Percentiles rank a stretch among this genome's conserved stretches.
Conservation (phyloP, 2,797 vertebrate species). For the Botia almorhae region DNA sequence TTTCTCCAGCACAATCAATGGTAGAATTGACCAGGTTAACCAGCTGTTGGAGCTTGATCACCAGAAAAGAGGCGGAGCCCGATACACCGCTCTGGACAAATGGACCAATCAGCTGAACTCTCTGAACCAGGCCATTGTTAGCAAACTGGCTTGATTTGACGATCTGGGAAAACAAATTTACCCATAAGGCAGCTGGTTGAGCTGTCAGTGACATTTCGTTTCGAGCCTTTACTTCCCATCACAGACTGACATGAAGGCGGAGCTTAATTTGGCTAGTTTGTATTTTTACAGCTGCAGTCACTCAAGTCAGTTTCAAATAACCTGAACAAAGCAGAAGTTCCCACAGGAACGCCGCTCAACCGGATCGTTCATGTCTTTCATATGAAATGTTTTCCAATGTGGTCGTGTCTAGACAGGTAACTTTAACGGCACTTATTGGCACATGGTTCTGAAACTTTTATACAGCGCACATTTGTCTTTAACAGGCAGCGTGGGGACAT, state of each 20-base stretch:
- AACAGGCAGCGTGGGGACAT: slow-evolving; percentile 71
- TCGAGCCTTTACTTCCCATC: slow-evolving; percentile 77
- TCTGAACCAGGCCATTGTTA: slow-evolving; percentile 90
- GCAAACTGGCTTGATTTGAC: slow-evolving; percentile 86
- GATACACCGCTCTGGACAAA: slow-evolving; percentile 99
- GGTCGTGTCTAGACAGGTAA: slow-evolving; percentile 79
- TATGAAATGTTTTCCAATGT: slow-evolving; percentile 80
- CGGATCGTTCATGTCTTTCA: slow-evolving; percentile 80
- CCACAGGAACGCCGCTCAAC: slow-evolving; percentile 68
- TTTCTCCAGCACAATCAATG: slow-evolving; percentile 91
- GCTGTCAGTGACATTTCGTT: slow-evolving; percentile 82
- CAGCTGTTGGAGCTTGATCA: slow-evolving; percentile 99
- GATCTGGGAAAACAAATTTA: slow-evolving; percentile 69
- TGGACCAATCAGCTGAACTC: slow-evolving; percentile 97
- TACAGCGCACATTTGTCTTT: slow-evolving; percentile 79
- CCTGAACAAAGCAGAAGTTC: slow-evolving; percentile 85
- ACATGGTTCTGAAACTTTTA: slow-evolving; percentile 74
- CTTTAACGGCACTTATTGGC: slow-evolving; percentile 84
- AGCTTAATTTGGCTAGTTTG: slow-evolving; percentile 86
- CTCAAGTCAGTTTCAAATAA: slow-evolving; percentile 86
- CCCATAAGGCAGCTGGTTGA: slow-evolving; percentile 77
- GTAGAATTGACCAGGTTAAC: slow-evolving; percentile 99
- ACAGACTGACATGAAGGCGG: slow-evolving; percentile 84
- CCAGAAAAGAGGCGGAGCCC: slow-evolving; percentile 98
- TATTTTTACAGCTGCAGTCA: slow-evolving; percentile 88